These are phyloP conservation scores for Python bivittatus DNA, from an alignment of 2,113 vertebrate species.

Conservation along the genomic window DNA sequence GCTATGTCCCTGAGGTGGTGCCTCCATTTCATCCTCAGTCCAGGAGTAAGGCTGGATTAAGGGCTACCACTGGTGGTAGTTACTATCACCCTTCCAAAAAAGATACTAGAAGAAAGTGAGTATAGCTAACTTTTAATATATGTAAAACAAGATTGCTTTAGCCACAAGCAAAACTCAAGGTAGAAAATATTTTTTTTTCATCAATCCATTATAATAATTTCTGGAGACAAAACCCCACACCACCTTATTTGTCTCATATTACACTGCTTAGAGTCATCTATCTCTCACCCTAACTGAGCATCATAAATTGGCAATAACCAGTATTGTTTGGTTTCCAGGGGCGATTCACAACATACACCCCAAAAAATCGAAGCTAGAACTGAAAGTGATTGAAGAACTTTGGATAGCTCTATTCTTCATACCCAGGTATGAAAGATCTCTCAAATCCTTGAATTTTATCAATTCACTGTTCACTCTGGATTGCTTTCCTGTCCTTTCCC, in stretches of 20 bases:
- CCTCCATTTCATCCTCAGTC: not conserved
- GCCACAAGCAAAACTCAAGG: constrained; percentile 37
- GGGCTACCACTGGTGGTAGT: not conserved
- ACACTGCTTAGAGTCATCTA: constrained; percentile 10
- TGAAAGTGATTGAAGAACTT: constrained; percentile 37
- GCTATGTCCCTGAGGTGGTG: not conserved
- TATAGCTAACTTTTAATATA: constrained; percentile 22
- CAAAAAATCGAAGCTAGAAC: constrained; percentile 36
- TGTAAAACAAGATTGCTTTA: constrained; percentile 49
- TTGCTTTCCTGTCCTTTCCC: not conserved
- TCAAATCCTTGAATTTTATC: constrained; percentile 38
- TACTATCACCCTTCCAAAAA: not conserved
- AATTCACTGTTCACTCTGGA: not conserved
- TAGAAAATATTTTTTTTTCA: constrained; percentile 13
- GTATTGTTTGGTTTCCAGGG: constrained; percentile 35
- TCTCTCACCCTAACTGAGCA: constrained; percentile 50
- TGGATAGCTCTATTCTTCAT: constrained; percentile 35
- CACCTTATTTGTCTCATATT: constrained; percentile 40
- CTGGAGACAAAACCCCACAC: constrained; percentile 41
- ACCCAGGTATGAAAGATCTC: constrained; percentile 35
- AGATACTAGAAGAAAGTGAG: constrained; percentile 41
- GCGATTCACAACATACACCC: constrained; percentile 20
- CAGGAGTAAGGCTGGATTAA: not conserved
- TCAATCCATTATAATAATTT: not conserved
- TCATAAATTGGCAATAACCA: constrained; percentile 45